Conservation (phyloP, 23 tunicate species). For the Ascidia mentula region DNA sequence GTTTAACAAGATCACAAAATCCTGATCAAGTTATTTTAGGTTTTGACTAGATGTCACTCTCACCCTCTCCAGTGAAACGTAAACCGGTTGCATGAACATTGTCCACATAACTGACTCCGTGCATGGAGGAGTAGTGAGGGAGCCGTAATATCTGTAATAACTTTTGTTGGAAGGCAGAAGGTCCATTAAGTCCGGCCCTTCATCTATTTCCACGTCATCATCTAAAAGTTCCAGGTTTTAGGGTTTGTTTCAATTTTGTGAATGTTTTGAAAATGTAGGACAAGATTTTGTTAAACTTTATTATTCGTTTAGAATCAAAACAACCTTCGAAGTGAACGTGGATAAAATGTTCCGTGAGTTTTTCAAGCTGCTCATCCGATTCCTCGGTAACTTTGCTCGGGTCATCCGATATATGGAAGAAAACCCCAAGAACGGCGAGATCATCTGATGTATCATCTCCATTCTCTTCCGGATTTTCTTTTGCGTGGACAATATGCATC, state of each 20-base stretch:
- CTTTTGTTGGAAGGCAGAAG: constrained; percentile 47
- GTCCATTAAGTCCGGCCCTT: constrained; percentile 45
- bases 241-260: too few relatives aligned
- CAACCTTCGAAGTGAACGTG: constrained; percentile 47
- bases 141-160: constrained; percentile 83
- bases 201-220: constrained; percentile 11
- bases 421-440: constrained; percentile 62
- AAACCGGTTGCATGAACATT: constrained; percentile 39
- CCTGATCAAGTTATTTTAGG: background rate
- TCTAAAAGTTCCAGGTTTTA: too few relatives aligned
- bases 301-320: background rate
- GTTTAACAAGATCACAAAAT: constrained; percentile 1
- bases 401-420: constrained; percentile 29
- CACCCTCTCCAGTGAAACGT: constrained; percentile 46
- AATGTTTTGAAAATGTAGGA: too few relatives aligned
- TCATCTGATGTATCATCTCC: constrained; percentile 16
- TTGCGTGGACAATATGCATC: constrained; percentile 90
- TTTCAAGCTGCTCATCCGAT: constrained; percentile 16
- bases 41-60: background rate
- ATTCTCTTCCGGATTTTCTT: constrained; percentile 4
- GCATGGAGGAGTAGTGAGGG: constrained; percentile 92
- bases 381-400: background rate
- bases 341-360: constrained; percentile 18
- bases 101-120: constrained; percentile 81
- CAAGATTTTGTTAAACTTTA: background rate